Evolutionary conservation across 2,113 vertebrate genomes (phyloP), one percentile per base, ranked within the genome.

Genomic region (Sterrhoptilus dennistouni): DNA sequence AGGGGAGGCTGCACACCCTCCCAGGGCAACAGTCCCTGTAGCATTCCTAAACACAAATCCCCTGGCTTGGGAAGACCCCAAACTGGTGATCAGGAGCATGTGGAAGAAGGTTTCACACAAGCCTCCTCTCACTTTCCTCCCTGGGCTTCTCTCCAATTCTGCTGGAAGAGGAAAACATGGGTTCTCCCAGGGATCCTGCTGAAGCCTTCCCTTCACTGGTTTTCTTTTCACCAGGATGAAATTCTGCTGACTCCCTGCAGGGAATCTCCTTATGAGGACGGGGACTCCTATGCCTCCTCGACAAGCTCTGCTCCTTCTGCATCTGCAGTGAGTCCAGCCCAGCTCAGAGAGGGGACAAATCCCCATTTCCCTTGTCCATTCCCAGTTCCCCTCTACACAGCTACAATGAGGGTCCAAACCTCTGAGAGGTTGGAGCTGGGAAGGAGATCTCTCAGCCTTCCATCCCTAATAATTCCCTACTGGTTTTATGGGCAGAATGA

Each of bases 181-280:
- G 28, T 14, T 33, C 16, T 45, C 31, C 52, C 59, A 8, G 54
- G 17, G 17, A 69, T 17, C 28, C 22, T 4, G 1, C 65, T 49
- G 63, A 71, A 56, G 10, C 29, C 65, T 24, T 28, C 5, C 22
- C 33, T 22, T 52, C 4, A 2, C 50, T 47, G 45, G 2, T 88
- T 74, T 61, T 68, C 52, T 92, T 35, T 56, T 21, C 77, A 2
- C 0, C 85, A 97, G 93, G 88, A 95, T 38, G 91, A 96, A 83
- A 94, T 95, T 60, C 57, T 83, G 33, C 17, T 97, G 86, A 93
- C 83, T n/a, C 91, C 88, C 59, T 63, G 23, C 76, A 76, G 94
- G 83, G 56, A 70, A 33, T 57, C 5, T 49, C 63, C 66, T 15
- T 22, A 7, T 2, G 93, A 96, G 33, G 83, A 94, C 6, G 4